phyloP scores from a whole-genome alignment of 1,140 invertebrate species.

The Metopolophium dirhodum region DNA sequence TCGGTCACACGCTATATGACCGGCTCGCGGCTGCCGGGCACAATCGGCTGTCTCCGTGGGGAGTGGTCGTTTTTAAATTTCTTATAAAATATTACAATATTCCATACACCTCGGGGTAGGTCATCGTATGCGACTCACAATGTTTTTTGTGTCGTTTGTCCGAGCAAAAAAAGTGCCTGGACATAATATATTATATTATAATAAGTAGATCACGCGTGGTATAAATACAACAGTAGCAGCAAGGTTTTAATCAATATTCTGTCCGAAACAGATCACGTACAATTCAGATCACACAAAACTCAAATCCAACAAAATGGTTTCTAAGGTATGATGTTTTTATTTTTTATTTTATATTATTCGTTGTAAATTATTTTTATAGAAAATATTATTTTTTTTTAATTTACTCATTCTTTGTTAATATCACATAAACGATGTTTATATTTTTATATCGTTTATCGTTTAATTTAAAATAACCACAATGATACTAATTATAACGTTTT shows the following conservation, averaged over 20 bases:
- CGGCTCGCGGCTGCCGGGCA: background rate
- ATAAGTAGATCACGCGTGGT: background rate
- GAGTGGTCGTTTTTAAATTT: constrained; percentile 39
- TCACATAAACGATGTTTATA: background rate
- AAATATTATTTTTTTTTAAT: background rate
- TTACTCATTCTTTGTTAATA: background rate
- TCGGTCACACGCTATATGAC: background rate
- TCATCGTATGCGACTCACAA: background rate
- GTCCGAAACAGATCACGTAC: background rate
- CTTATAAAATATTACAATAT: background rate
- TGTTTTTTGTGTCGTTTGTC: background rate
- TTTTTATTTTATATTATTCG: background rate
- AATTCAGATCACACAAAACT: background rate
- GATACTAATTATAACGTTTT: background rate
- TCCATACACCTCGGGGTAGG: constrained; percentile 18
- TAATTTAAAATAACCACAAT: background rate
- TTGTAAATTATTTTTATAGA: background rate
- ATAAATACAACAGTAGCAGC: constrained; percentile 37
- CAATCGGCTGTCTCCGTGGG: constrained; percentile 11
- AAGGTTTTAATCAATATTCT: background rate
- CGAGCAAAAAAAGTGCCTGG: background rate
- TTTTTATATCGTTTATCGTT: background rate
- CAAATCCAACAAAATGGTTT: background rate
- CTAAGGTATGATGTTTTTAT: background rate
- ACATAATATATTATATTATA: background rate